Evolutionary conservation across 2,888 invertebrate genomes (phyloP).

Genomic region (Drosophila robusta): DNA sequence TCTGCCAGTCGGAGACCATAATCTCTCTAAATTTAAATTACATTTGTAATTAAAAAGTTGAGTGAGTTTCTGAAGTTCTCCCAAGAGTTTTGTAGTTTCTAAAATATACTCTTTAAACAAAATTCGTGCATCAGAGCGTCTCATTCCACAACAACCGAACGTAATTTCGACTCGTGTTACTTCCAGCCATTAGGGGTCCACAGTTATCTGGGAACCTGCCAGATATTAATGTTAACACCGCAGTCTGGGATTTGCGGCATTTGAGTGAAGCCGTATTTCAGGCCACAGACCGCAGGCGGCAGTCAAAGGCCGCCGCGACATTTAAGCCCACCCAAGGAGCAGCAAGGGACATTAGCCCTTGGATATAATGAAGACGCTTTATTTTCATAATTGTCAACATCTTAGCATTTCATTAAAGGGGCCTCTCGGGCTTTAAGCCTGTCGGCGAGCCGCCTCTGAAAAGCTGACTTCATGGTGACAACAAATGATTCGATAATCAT

Average conservation of each 20-base stretch:
- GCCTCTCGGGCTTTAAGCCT: conserved; percentile 3
- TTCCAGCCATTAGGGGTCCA: neutral
- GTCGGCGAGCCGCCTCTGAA: conserved; percentile 3
- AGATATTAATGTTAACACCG: conserved; percentile 39
- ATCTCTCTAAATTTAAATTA: neutral
- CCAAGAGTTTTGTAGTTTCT: neutral
- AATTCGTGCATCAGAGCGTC: neutral
- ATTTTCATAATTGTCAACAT: conserved; percentile 65
- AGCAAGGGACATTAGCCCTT: conserved; percentile 38
- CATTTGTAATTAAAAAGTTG: neutral
- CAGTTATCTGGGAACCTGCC: conserved; percentile 20
- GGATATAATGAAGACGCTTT: conserved; percentile 33
- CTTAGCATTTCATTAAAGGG: conserved; percentile 50
- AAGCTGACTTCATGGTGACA: conserved; percentile 20
- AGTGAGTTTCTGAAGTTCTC: neutral
- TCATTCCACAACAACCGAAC: neutral
- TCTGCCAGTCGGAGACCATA: neutral
- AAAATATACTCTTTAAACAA: neutral
- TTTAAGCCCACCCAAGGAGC: conserved; percentile 44
- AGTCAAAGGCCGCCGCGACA: conserved; percentile 23
- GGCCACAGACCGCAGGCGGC: conserved; percentile 12
- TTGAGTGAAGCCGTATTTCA: conserved; percentile 30
- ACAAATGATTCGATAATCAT: conserved; percentile 66
- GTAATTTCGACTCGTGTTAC: neutral
- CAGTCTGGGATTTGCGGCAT: conserved; percentile 39